Percentiles rank a stretch among this genome's conserved stretches.
phyloP scores from a whole-genome alignment of 2,888 invertebrate genomes.

The Spodoptera littoralis region DNA sequence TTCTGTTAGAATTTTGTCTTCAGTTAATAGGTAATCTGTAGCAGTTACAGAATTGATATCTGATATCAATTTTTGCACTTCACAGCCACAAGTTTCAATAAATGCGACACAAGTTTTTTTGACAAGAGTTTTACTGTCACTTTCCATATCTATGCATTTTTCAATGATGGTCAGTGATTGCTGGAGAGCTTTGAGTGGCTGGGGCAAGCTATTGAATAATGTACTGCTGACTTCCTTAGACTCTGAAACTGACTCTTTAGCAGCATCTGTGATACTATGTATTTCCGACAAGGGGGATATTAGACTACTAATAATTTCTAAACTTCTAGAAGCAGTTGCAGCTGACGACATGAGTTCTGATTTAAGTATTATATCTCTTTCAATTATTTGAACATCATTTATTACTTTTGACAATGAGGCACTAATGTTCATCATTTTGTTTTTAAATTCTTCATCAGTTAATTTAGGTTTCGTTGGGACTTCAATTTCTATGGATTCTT shows the following conservation, averaged over 20 bases:
- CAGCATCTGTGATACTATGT: constrained; percentile 88
- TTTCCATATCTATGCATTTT: constrained; percentile 91
- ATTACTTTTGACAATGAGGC: constrained; percentile 81
- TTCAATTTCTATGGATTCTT: constrained; percentile 52
- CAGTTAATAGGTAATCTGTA: constrained; percentile 78
- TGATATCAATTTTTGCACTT: constrained; percentile 87
- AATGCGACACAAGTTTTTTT: constrained; percentile 91
- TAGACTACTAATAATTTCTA: constrained; percentile 90
- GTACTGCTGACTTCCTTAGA: constrained; percentile 81
- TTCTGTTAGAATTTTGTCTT: constrained; percentile 77
- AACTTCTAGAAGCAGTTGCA: constrained; percentile 90
- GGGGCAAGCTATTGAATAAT: constrained; percentile 88
- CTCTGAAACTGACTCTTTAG: constrained; percentile 80
- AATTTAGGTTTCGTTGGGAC: constrained; percentile 52
- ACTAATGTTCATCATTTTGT: constrained; percentile 66
- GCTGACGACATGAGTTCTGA: constrained; percentile 91
- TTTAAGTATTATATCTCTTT: constrained; percentile 90
- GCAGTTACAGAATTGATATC: constrained; percentile 81
- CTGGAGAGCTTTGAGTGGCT: constrained; percentile 90
- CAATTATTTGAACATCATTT: constrained; percentile 89
- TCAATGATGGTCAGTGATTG: constrained; percentile 91
- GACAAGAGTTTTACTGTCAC: constrained; percentile 90
- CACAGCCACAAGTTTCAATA: constrained; percentile 89
- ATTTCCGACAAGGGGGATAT: constrained; percentile 90
- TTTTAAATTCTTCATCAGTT: constrained; percentile 69